A percentile compares a stretch with the other conserved stretches of the same genome.
phyloP scores from a whole-genome alignment of 2,113 vertebrate species.

The Puntigrus tetrazona region DNA sequence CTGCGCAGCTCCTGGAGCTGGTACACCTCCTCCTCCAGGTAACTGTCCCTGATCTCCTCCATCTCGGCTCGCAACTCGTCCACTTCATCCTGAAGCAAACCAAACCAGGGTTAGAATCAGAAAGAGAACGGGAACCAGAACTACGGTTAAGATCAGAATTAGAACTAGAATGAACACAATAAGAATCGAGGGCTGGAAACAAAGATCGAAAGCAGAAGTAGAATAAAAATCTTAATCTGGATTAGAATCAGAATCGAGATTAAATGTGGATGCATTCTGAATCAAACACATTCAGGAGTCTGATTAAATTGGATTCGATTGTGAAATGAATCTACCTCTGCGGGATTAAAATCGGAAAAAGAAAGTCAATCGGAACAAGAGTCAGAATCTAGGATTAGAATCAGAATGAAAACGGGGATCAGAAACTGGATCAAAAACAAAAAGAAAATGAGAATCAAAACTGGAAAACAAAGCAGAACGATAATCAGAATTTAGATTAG shows the following conservation, averaged over 20 bases:
- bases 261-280: not conserved
- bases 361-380: no score
- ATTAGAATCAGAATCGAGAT: not conserved
- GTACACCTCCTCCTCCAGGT: conserved; percentile 97
- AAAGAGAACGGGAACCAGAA: not conserved
- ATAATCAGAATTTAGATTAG: no score
- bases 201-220: not conserved
- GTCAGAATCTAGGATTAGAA: no score
- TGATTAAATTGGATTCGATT: not conserved
- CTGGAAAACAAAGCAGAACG: no score
- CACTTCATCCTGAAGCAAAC: conserved; percentile 86
- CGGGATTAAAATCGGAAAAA: no score
- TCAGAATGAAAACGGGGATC: no score
- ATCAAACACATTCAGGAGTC: not conserved
- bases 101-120: not conserved
- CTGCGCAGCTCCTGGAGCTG: conserved; percentile 96
- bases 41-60: conserved; percentile 98
- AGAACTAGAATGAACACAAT: not conserved
- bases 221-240: not conserved
- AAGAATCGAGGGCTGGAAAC: not conserved
- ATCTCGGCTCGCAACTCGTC: conserved; percentile 97
- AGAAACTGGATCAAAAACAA: no score
- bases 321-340: no score
- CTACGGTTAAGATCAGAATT: no score
- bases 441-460: no score